These are phyloP conservation scores for Apeltes quadracus DNA, from an alignment of 2,113 vertebrate species.

Conservation along the genomic window DNA sequence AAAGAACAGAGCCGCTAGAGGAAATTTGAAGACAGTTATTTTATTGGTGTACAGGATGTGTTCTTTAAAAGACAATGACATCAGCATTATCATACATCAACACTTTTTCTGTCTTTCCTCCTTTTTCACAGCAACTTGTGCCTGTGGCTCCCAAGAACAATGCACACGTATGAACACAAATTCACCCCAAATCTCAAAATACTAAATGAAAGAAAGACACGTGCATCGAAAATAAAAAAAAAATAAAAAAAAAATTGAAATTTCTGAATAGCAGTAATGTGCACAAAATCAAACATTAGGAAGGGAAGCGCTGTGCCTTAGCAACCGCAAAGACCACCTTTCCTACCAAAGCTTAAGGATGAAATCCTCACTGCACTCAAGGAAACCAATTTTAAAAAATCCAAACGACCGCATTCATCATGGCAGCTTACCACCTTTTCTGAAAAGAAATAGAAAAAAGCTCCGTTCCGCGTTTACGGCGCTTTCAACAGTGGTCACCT, in stretches of 20 bases:
- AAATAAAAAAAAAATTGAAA: not conserved
- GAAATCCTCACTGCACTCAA: not conserved
- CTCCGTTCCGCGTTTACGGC: no score
- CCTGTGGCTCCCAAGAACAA: not conserved
- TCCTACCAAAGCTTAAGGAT: not conserved
- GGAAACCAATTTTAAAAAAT: not conserved
- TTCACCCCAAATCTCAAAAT: not conserved
- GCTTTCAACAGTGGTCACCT: not conserved
- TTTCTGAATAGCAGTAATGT: not conserved
- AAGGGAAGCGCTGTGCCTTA: not conserved
- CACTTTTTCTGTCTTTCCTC: not conserved
- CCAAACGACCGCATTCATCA: not conserved
- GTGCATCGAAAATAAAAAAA: not conserved
- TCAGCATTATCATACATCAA: constrained; percentile 5
- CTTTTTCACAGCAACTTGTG: not conserved
- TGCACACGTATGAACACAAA: not conserved
- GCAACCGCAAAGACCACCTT: not conserved
- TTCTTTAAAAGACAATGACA: constrained; percentile 13
- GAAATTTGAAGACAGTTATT: constrained; percentile 44
- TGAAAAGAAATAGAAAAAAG: no score
- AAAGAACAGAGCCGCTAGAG: constrained; percentile 39
- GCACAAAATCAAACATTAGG: constrained; percentile 3
- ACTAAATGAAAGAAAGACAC: not conserved
- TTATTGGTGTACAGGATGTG: constrained; percentile 47
- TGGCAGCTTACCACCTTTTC: not conserved